Base-by-base conservation (phyloP, 2,797 vertebrate genomes). In the Notolepis coatsorum region DNA sequence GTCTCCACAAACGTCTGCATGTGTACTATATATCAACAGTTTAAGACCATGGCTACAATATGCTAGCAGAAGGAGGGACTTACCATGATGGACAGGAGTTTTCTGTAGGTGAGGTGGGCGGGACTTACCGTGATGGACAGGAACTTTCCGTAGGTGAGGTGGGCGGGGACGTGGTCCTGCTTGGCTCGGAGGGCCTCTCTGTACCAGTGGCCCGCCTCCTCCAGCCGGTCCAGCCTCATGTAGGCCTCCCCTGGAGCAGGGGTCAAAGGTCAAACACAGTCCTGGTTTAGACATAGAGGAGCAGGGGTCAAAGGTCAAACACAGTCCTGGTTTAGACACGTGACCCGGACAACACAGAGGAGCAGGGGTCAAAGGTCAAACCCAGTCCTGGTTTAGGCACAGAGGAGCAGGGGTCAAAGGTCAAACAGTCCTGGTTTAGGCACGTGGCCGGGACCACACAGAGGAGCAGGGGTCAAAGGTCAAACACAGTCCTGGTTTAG, bases 111-210 rank as follows among this genome's bases (percentile, higher is more conserved):
- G n/a, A n/a, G n/a, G n/a, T n/a, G n/a, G n/a, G n/a, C n/a, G n/a
- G n/a, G n/a, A n/a, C n/a, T n/a, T n/a, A 97, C 96, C 25, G 83
- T 95, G 59, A 95, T 81, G 66, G 96, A 95, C 48, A 98, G 88
- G 2, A 97, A 92, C 51, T 98, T 98, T 53, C 94, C 96, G 0
- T 96, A 97, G 6, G 96, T 98, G 55, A 98, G 95, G 77, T 98
- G 96, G 23, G 96, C 96, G 13, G 96, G 96, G 55, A 98, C 95
- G 56, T 98, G 96, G 82, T 98, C 95, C 0, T 92, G 94, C 85
- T 98, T 98, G 78, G 93, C 91, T 74, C 89, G 90, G 75, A 97
- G 69, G 0, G 96, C 97, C 74, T 97, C 95, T 82, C 90, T 79
- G 17, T 98, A 98, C 96, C 96, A 98, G 65, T 86, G 90, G 50